Base-by-base conservation (phyloP, 2,797 vertebrate species). In the Ctenopoma multispine region DNA sequence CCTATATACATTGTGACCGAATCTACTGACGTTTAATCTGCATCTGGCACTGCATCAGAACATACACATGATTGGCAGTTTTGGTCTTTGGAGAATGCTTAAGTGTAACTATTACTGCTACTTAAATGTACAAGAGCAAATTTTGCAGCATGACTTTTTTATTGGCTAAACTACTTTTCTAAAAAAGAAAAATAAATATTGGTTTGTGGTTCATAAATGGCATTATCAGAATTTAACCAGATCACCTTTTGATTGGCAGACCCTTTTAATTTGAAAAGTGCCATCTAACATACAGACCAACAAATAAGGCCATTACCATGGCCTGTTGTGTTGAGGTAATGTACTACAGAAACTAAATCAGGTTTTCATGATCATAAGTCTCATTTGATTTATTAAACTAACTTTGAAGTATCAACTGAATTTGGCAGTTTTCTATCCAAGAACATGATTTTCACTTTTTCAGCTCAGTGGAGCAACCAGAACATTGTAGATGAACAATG, bases 391-490 rank as follows among this genome's bases (percentile, higher is more conserved):
- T 55, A 76, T 75, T 66, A 29, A 34, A 36, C 31, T 46, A 20
- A 21, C 44, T 41, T 46, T 4, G 9, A 41, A 13, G 27, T 66
- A 56, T 44, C 23, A 66, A 44, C 10, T 51, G 50, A 56, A 59
- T 79, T 63, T n/a, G 12, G 11, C 41, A 34, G 57, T 68, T 72
- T 46, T 76, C 20, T n/a, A 9, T 51, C 55, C 44, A 44, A 58
- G 65, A 70, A 73, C 41, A 69, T 29, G 41, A 54, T 67, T 72
- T 67, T 61, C 60, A 70, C 44, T 77, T 74, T 68, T 72, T 71
- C 72, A 69, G 79, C 54, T 77, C 72, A 76, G 54, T 74, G 77
- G 54, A 77, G 63, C 77, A 56, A 24, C n/a, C 64, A 63, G 50
- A 63, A 41, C 36, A 4, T 24, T 53, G 57, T 24, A 64, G 57